Evolutionary conservation across 1,140 invertebrate genomes (phyloP), one percentile per base, ranked within the genome.

Genomic region (Aphaenogaster floridana): DNA sequence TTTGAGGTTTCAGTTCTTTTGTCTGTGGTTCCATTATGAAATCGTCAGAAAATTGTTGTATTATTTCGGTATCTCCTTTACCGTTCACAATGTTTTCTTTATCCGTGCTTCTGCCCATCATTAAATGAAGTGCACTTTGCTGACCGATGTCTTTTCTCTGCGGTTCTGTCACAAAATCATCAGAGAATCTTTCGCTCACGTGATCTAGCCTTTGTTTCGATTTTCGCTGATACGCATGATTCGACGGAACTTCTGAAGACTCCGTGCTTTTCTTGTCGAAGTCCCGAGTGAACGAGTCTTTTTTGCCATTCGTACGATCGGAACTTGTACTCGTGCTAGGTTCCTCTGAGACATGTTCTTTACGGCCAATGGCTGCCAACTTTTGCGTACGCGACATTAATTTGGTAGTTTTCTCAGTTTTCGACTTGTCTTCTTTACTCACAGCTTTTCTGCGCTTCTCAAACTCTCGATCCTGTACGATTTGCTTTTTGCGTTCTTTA

Each of bases 401-500:
- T 50, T 78, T 91, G 4, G 50, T 42, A 42, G 42, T 21, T 54
- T 71, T 87, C 0, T 80, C 79, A 21, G 17, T 11, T 76, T 91
- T 93, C 2, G 28, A 15, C 7, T 87, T 92, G 5, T 52, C 50
- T 63, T 91, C 92, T 34, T 89, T 91, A 15, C 76, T 48, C 2
- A 81, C 57, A 8, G 64, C 90, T 2, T 91, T 85, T 61, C 90
- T 93, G 57, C 84, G 80, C 15, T 87, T 90, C 1, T 88, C 89
- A 17, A 21, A 5, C 9, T 91, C 83, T 13, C 76, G 76, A 13
- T 89, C 72, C 3, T 64, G 39, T 3, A 48, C 21, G n/a, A 36
- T 57, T 87, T 88, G 86, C 69, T 91, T 93, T 15, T 87, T 89
- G 0, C n/a, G 11, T 64, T 89, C 78, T 76, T 90, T 90, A 45